These are phyloP conservation scores for Drosophila antonietae DNA, from an alignment of 2,888 invertebrate genomes.

Conservation along the genomic window DNA sequence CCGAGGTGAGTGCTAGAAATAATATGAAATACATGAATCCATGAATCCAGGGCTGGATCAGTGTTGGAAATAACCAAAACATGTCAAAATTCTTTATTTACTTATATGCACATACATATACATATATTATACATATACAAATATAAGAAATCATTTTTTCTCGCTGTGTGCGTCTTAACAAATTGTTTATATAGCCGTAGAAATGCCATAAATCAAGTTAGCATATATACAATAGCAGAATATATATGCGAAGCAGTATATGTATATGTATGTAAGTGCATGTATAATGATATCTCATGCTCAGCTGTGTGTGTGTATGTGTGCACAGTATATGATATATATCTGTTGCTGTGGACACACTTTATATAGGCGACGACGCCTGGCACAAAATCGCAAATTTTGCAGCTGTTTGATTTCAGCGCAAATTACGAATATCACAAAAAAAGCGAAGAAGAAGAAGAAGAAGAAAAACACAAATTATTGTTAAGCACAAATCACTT, in stretches of 20 bases:
- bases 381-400: constrained; percentile 52
- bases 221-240: constrained; percentile 41
- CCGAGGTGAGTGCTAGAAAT: constrained; percentile 78
- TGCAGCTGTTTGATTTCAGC: constrained; percentile 79
- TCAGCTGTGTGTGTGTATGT: constrained; percentile 1
- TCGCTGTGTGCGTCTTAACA: constrained; percentile 63
- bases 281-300: not conserved
- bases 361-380: constrained; percentile 72
- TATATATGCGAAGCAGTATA: constrained; percentile 1
- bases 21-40: not conserved
- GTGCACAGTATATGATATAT: constrained; percentile 17
- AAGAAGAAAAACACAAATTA: constrained; percentile 39
- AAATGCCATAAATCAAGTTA: constrained; percentile 68
- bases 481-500: constrained; percentile 75
- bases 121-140: no score
- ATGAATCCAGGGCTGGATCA: not conserved
- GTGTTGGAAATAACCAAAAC: constrained; percentile 35
- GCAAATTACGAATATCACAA: constrained; percentile 66
- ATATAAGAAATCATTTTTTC: constrained; percentile 40
- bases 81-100: constrained; percentile 59
- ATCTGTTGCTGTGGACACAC: constrained; percentile 63
- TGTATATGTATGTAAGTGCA: constrained; percentile 10
- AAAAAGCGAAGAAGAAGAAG: constrained; percentile 4
- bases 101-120: not conserved
- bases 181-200: constrained; percentile 73